A percentile compares a stretch with the other conserved stretches of the same genome.
These are phyloP conservation scores for Odontophorus gujanensis DNA, from an alignment of 2,113 vertebrate genomes.

Conservation along the genomic window DNA sequence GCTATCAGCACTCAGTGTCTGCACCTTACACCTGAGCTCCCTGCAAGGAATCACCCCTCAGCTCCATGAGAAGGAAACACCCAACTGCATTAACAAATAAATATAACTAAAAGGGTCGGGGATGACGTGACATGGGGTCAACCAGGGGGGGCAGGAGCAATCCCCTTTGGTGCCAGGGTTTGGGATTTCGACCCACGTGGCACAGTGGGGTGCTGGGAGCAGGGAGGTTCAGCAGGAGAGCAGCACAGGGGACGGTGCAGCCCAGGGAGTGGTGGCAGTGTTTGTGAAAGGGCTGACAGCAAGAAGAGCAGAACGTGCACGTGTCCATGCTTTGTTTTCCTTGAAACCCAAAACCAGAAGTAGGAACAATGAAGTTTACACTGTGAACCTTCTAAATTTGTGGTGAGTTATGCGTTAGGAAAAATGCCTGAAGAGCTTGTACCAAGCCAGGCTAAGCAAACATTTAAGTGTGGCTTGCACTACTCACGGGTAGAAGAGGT, in stretches of 20 bases:
- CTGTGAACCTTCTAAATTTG: background rate
- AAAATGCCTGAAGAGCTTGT: background rate
- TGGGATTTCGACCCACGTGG: background rate
- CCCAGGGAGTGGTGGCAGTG: fast-evolving
- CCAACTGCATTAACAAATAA: no score
- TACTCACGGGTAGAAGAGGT: background rate
- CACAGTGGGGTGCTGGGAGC: fast-evolving
- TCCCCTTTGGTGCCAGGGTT: background rate
- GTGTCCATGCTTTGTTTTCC: background rate
- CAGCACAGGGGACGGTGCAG: background rate
- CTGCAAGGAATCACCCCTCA: background rate
- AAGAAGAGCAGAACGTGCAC: background rate
- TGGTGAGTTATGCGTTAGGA: background rate
- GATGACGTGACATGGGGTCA: background rate
- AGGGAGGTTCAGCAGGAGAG: background rate
- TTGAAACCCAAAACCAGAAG: background rate
- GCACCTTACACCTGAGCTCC: background rate
- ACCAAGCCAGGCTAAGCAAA: background rate
- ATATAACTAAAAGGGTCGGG: background rate
- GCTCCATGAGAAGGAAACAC: background rate
- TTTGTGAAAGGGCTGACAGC: background rate
- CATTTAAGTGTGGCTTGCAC: no score
- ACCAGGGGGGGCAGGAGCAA: background rate
- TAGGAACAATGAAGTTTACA: background rate
- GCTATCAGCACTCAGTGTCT: background rate